These are phyloP conservation scores for Drosophila testacea DNA, from an alignment of 2,888 invertebrate species.

Conservation along the genomic window DNA sequence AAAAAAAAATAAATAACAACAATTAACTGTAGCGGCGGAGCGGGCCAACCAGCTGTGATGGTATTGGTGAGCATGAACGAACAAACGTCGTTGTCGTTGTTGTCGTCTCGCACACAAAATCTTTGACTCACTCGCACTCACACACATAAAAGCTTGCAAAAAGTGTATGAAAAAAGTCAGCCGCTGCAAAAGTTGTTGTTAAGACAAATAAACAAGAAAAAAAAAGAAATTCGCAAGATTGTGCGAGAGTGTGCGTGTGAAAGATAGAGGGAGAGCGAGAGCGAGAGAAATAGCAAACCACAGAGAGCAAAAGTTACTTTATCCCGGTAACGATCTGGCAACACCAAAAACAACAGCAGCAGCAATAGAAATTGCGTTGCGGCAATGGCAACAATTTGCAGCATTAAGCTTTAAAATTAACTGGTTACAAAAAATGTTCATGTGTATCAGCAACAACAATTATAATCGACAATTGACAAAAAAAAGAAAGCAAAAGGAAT, in stretches of 20 bases:
- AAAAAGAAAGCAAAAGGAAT: not conserved
- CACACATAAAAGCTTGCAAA: constrained; percentile 36
- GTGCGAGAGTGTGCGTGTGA: constrained; percentile 17
- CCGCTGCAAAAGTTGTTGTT: constrained; percentile 60
- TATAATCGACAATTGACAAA: not conserved
- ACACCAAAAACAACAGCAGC: constrained; percentile 71
- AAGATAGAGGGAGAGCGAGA: not conserved
- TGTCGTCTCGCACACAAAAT: constrained; percentile 23
- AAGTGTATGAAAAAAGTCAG: constrained; percentile 50
- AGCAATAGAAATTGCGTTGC: constrained; percentile 73
- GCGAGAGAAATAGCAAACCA: constrained; percentile 16
- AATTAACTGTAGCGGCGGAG: constrained; percentile 60
- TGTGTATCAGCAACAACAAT: constrained; percentile 8
- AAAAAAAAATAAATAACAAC: constrained; percentile 51
- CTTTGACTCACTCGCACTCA: constrained; percentile 57
- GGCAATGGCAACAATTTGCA: constrained; percentile 65
- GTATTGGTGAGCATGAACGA: constrained; percentile 54
- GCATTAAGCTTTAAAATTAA: constrained; percentile 43
- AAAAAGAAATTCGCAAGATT: constrained; percentile 65
- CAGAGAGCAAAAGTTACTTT: constrained; percentile 64
- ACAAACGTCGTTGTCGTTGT: constrained; percentile 23
- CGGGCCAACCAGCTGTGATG: constrained; percentile 47
- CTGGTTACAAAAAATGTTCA: constrained; percentile 13
- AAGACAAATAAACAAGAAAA: constrained; percentile 68
- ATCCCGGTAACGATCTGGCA: constrained; percentile 73